Evolutionary conservation across 1,140 invertebrate species (phyloP).

Genomic region (Conus betulinus): DNA sequence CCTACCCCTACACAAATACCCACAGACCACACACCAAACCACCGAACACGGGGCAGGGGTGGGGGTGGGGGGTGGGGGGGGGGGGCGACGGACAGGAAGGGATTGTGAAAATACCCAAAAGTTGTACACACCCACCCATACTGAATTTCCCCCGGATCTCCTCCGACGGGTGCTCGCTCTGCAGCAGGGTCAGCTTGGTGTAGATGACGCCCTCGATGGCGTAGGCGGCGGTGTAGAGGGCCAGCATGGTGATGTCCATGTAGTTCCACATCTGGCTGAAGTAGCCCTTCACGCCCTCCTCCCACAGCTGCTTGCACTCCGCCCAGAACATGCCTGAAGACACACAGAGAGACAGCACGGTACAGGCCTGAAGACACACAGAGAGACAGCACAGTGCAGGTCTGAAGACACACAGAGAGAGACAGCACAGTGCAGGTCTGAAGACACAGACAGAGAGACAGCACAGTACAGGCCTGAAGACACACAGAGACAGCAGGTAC

Average conservation of each 20-base stretch:
- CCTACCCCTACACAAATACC: too few species aligned
- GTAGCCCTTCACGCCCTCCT: slow-evolving; percentile 89
- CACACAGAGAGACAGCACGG: neutral
- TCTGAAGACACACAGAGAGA: too few species aligned
- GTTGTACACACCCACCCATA: slow-evolving; percentile 37
- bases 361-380: too few species aligned
- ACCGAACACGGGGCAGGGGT: neutral
- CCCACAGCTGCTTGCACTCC: slow-evolving; percentile 91
- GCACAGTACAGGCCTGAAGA: too few species aligned
- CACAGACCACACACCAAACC: too few species aligned
- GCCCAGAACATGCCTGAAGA: slow-evolving; percentile 88
- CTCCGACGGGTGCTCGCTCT: neutral
- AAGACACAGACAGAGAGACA: too few species aligned
- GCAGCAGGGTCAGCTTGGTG: slow-evolving; percentile 43
- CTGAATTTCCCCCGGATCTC: neutral
- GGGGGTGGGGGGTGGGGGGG: too few species aligned
- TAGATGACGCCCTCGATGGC: slow-evolving; percentile 57
- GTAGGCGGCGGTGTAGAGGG: slow-evolving; percentile 74
- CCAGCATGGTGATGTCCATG: slow-evolving; percentile 89
- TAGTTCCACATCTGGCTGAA: slow-evolving; percentile 96
- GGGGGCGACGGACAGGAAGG: too few species aligned
- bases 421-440: too few species aligned
- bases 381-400: too few species aligned
- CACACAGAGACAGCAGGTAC: too few species aligned
- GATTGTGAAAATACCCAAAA: slow-evolving; percentile 11